phyloP scores from a whole-genome alignment of 2,113 vertebrate genomes.

The Nematolebias whitei region DNA sequence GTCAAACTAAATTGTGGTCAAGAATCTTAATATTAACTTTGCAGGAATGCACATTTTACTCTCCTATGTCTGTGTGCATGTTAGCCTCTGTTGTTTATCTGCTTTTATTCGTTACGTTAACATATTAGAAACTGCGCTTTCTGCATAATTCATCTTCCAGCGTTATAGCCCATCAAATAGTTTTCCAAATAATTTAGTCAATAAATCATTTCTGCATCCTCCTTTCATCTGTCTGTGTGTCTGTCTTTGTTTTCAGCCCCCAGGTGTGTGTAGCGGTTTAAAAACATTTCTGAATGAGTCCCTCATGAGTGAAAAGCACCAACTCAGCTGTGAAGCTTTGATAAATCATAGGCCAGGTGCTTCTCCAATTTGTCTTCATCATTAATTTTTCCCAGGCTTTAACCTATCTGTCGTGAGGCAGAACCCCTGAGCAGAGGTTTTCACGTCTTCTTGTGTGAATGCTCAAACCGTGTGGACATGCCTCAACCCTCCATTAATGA shows the following conservation, averaged over 20 bases:
- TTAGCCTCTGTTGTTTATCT: not conserved
- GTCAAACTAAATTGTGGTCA: constrained; percentile 85
- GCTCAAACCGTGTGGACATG: constrained; percentile 55
- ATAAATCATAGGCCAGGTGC: constrained; percentile 90
- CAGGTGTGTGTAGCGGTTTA: constrained; percentile 25
- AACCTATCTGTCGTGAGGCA: constrained; percentile 82
- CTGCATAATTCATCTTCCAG: not conserved
- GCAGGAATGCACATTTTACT: not conserved
- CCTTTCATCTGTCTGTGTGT: not conserved
- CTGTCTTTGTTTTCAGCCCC: constrained; percentile 34
- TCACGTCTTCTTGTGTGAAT: constrained; percentile 61
- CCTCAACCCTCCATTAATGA: constrained; percentile 68
- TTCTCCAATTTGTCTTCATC: constrained; percentile 85
- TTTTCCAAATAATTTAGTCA: constrained; percentile 1
- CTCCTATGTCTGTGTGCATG: not conserved
- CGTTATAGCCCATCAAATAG: not conserved
- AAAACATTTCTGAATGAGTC: constrained; percentile 67
- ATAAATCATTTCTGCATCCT: not conserved
- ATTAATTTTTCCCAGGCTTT: constrained; percentile 81
- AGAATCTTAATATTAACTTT: constrained; percentile 78
- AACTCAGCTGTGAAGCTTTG: constrained; percentile 74
- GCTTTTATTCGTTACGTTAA: not conserved
- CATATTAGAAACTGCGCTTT: not conserved
- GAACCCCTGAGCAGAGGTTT: constrained; percentile 66
- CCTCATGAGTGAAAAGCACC: constrained; percentile 75